Evolutionary conservation across 2,113 vertebrate species (phyloP), one percentile per base, ranked within the genome.

Genomic region (Myotis davidii): DNA sequence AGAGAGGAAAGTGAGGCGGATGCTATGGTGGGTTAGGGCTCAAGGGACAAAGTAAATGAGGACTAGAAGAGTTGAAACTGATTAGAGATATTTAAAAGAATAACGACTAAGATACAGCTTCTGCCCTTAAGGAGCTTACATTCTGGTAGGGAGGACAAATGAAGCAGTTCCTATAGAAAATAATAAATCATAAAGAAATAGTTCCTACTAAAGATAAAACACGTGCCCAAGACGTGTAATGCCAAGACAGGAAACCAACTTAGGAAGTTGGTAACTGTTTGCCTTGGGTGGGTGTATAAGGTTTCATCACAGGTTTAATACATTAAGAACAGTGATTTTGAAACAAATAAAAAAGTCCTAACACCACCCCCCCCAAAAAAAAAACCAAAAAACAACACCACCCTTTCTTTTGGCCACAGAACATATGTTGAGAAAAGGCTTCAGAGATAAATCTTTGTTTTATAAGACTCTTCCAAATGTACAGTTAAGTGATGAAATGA

Each of bases 381-480:
- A 27, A n/a, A n/a, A n/a, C n/a, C 25, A 61, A 27, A 61, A 27
- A 59, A 56, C 11, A 72, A 45, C 42, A 48, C 27, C 25, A 59
- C n/a, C 37, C 39, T 94, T 82, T 34, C 37, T 61, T 59, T 64
- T 52, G 72, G 32, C 34, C 45, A 17, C 3, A 64, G 21, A 76
- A 76, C 27, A 23, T 13, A 64, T 17, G 32, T 20, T 70, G 23
- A 69, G 23, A 78, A 34, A 91, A 65, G 12, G 8, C 59, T 73
- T 94, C 39, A 21, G 23, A 79, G 39, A 86, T 12, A 59, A 86
- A 67, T 85, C 61, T 86, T 84, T 69, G 27, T 74, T 91, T 84
- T 85, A 4, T 37, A 88, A 81, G 56, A 34, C 67, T 85, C 42
- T 91, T 93, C 13, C 42, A 25, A 70, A 74, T 27, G 11, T 32